These are phyloP conservation scores for Rallus crepitans DNA, from an alignment of 2,797 vertebrate species.

Conservation along the genomic window DNA sequence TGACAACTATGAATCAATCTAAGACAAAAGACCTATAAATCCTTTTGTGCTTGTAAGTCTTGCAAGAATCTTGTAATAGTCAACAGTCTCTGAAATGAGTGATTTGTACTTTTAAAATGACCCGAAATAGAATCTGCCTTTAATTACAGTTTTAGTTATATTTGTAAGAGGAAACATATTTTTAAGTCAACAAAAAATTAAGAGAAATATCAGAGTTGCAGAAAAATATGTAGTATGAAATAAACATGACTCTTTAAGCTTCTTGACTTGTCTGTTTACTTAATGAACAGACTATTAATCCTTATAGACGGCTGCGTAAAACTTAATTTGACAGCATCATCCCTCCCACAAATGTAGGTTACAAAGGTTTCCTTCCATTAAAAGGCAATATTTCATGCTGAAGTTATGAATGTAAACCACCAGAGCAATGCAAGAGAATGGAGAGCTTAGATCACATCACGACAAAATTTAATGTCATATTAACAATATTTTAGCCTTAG, in stretches of 20 bases:
- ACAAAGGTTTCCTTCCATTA: neutral
- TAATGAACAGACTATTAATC: neutral
- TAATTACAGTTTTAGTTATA: neutral
- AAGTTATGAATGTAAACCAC: neutral
- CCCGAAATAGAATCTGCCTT: neutral
- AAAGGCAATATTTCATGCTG: neutral
- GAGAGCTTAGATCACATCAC: neutral
- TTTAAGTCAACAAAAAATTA: neutral
- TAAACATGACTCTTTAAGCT: neutral
- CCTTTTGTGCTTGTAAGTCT: neutral
- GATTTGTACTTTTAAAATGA: neutral
- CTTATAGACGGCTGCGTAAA: neutral
- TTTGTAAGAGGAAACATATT: neutral
- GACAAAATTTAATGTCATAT: neutral
- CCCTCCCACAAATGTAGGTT: neutral
- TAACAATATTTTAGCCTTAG: neutral
- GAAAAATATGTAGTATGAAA: neutral
- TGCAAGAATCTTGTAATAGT: neutral
- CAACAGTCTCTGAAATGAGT: neutral
- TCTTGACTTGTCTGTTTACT: neutral
- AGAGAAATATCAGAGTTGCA: neutral
- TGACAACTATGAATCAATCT: neutral
- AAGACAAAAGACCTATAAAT: neutral
- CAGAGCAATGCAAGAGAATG: neutral
- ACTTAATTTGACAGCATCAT: neutral